Evolutionary conservation across 1,140 invertebrate species (phyloP), one percentile per base, ranked within the genome.

Genomic region (Sitophilus oryzae): DNA sequence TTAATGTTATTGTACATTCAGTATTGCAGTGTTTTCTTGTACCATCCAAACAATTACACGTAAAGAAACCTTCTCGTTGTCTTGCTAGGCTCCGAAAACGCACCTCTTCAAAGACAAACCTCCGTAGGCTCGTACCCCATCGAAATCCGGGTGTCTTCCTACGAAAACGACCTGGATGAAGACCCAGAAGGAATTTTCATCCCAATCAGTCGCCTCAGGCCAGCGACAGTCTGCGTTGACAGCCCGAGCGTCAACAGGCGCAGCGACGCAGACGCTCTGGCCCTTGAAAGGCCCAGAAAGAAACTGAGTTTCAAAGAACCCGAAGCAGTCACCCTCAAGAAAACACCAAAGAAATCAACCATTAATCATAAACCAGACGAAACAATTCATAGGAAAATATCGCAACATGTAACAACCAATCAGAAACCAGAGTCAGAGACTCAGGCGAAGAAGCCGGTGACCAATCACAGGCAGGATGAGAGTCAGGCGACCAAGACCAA

Each of bases 271-370:
- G 63, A 71, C 64, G 65, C 66, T 67, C 73, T 79, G 52, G 71
- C 68, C 22, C 73, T 74, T 15, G 81, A 86, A 46, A 79, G 82
- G 59, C 88, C 88, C 0, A 75, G 87, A 18, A 92, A 91, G 70
- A 92, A 92, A 65, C 73, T 91, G 1, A 90, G 87, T 0, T 92
- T 91, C 66, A 81, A 88, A 49, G 88, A 91, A 63, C 89, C 89
- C 1, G 87, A 88, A 71, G 83, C 86, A n/a, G 76, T 83, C 34
- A 50, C 56, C 1, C 58, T 52, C 34, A 40, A 41, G 46, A 44
- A 48, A 15, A 53, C 18, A 21, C 16, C 45, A 54, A 49, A 38
- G 23, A 9, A 22, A n/a, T 34, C 8, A 20, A 37, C 14, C 10
- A n/a, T n/a, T n/a, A 10, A n/a, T 14, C n/a, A 48, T 8, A 48